Evolutionary conservation across 2,113 vertebrate species (phyloP).

Genomic region (Hymenochirus boettgeri): DNA sequence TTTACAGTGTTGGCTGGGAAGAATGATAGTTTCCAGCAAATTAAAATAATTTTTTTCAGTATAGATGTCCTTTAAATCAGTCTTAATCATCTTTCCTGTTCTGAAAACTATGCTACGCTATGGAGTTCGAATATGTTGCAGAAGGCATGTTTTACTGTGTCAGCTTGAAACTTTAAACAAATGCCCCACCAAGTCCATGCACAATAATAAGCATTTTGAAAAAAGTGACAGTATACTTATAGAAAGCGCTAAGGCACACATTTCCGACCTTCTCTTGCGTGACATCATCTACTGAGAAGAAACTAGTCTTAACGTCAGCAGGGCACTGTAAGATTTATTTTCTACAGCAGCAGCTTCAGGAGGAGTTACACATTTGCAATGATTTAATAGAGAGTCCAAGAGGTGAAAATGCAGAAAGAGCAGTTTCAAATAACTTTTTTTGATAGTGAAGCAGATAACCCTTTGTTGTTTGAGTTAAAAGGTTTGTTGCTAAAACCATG

Average conservation of each 20-base stretch:
- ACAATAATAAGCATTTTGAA: not conserved
- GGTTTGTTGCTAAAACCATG: too few relatives aligned
- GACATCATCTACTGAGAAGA: constrained; percentile 23
- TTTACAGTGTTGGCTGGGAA: too few relatives aligned
- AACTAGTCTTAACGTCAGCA: constrained; percentile 30
- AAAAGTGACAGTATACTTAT: constrained; percentile 4
- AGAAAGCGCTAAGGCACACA: constrained; percentile 22
- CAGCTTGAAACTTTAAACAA: not conserved
- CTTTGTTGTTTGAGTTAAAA: too few relatives aligned
- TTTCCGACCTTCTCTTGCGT: constrained; percentile 32
- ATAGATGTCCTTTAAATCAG: too few relatives aligned
- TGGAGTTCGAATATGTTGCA: not conserved
- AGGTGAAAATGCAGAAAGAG: constrained; percentile 21
- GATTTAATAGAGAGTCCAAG: constrained; percentile 23
- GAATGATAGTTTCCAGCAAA: too few relatives aligned
- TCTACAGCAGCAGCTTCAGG: constrained; percentile 7
- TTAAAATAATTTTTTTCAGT: too few relatives aligned
- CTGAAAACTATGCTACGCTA: not conserved
- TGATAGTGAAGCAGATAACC: not conserved
- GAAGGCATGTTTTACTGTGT: constrained; percentile 2
- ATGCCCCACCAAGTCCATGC: constrained; percentile 1
- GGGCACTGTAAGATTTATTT: constrained; percentile 31
- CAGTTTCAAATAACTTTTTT: constrained; percentile 7
- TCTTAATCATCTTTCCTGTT: too few relatives aligned
- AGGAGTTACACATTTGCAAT: constrained; percentile 18